phyloP scores from a whole-genome alignment of 2,888 invertebrate species.

The Chrysolina haemoptera region DNA sequence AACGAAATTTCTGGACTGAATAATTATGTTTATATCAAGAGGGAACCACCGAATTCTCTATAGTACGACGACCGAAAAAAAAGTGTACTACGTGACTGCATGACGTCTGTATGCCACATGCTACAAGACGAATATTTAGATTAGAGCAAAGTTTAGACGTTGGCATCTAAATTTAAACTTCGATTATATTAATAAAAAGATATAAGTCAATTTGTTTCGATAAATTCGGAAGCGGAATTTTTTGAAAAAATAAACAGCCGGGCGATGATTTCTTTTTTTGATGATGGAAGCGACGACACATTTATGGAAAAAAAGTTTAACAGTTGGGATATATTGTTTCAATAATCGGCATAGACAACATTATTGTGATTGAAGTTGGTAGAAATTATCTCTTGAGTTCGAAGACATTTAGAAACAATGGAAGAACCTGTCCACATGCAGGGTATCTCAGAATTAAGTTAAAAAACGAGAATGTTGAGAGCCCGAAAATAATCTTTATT shows the following conservation, averaged over 20 bases:
- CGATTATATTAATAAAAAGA: constrained; percentile 33
- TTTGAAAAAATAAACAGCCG: constrained; percentile 25
- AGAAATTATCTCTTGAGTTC: no score
- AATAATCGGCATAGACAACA: no score
- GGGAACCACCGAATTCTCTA: neutral
- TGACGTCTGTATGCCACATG: constrained; percentile 29
- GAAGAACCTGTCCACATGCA: no score
- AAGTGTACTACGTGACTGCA: constrained; percentile 1
- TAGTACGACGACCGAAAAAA: constrained; percentile 10
- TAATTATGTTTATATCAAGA: neutral
- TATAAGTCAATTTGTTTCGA: constrained; percentile 29
- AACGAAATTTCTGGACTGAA: no score
- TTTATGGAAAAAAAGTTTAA: no score
- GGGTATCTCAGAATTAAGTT: no score
- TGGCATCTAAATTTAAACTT: constrained; percentile 22
- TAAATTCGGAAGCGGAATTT: constrained; percentile 29
- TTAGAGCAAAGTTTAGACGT: constrained; percentile 20
- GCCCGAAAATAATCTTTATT: no score
- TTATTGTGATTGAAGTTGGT: no score
- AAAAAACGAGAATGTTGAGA: no score
- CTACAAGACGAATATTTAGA: constrained; percentile 25
- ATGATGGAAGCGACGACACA: neutral
- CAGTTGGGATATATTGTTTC: no score
- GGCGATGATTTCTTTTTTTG: constrained; percentile 2
- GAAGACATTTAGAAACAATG: no score